Conservation (phyloP, 2,797 vertebrate genomes). For the Chelon auratus region DNA sequence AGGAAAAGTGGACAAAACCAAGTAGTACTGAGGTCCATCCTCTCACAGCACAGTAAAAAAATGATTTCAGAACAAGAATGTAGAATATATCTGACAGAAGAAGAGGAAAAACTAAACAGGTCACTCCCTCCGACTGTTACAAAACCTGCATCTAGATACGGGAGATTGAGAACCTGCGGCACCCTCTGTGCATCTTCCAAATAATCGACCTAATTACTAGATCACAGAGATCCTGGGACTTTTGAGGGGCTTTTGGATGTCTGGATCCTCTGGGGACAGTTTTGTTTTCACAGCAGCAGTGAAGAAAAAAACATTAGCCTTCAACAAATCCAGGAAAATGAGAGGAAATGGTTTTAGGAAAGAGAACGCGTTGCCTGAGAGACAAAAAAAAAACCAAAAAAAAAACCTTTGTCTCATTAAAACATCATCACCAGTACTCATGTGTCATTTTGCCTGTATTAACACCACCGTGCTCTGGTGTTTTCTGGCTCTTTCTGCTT, state of each 20-base stretch:
- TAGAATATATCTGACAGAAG: no score
- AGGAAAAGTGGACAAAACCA: no score
- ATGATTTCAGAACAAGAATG: no score
- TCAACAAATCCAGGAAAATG: no score
- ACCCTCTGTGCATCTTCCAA: not conserved
- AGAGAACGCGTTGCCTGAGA: not conserved
- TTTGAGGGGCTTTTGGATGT: not conserved
- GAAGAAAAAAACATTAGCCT: not conserved
- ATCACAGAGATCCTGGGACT: not conserved
- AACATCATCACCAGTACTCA: not conserved
- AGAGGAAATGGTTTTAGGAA: no score
- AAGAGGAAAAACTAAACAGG: no score
- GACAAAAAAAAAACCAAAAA: no score
- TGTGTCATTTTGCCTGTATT: not conserved
- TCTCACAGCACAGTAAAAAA: no score
- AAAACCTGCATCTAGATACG: no score
- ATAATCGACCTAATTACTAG: not conserved
- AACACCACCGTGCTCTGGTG: not conserved
- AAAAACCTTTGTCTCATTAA: not conserved
- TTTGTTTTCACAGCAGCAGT: not conserved
- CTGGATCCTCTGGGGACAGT: not conserved
- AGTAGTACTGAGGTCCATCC: no score
- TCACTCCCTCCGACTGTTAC: no score
- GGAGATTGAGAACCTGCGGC: no score
- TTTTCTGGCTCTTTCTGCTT: slow-evolving; percentile 28